A percentile compares a stretch with the other conserved stretches of the same genome.
Conservation (phyloP, 1,140 invertebrate species). For the Halictus rubicundus region DNA sequence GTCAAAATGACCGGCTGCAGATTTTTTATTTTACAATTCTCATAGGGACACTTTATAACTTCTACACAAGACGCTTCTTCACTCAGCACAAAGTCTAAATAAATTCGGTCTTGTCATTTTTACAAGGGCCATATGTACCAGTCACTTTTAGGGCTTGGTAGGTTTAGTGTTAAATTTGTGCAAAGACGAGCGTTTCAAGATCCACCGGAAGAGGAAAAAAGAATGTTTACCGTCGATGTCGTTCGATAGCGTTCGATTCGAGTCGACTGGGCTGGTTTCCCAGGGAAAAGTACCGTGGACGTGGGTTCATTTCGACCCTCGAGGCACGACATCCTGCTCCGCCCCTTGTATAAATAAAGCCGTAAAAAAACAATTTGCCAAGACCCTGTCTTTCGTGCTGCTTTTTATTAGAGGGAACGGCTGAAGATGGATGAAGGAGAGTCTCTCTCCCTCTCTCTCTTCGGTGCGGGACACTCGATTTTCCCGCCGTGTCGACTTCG, state of each 20-base stretch:
- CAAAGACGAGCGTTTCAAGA: background rate
- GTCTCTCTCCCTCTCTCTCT: background rate
- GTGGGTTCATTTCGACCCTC: conserved; percentile 20
- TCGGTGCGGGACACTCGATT: conserved; percentile 5
- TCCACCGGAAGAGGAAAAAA: background rate
- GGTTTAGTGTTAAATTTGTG: too few relatives aligned
- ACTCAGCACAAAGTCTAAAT: too few relatives aligned
- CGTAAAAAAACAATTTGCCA: conserved; percentile 46
- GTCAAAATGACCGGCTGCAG: too few relatives aligned
- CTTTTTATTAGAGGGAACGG: conserved; percentile 19
- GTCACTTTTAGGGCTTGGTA: too few relatives aligned
- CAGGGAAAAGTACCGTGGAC: background rate
- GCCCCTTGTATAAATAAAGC: conserved; percentile 47
- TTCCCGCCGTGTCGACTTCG: background rate
- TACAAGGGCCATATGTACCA: too few relatives aligned
- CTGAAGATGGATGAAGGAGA: conserved; percentile 12
- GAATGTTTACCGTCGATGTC: background rate
- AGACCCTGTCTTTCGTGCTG: background rate
- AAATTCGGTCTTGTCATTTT: too few relatives aligned
- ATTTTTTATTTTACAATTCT: too few relatives aligned
- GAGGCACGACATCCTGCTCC: background rate
- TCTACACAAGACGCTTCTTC: too few relatives aligned
- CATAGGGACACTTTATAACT: too few relatives aligned
- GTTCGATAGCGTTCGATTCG: conserved; percentile 6
- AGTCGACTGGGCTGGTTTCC: background rate